Evolutionary conservation across 2,888 invertebrate genomes (phyloP), one percentile per base, ranked within the genome.

Genomic region (Ornithoptera priamus): DNA sequence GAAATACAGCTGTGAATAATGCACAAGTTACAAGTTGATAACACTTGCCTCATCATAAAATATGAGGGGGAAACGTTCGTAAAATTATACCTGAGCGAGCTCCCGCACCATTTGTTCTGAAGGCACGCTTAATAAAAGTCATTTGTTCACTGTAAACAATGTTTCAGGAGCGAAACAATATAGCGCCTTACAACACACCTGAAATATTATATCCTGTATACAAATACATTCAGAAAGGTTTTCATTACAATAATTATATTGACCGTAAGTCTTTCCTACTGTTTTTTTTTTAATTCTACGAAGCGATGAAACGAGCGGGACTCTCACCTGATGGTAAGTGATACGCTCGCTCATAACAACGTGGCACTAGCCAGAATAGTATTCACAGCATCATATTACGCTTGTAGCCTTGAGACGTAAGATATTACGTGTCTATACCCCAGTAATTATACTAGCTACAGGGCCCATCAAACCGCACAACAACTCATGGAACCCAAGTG

Each of bases 131-230:
- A 22, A 59, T 58, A 60, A 60, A 30, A 65, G 59, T 65, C 57
- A 65, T 59, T 65, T 65, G 59, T 59, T 50, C 24, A 57, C 59
- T 58, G 57, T 65, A 65, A 65, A 65, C 59, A 59, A 65, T 30
- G 24, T 59, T 20, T 65, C 36, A 60, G 60, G 22, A 36, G 42
- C 17, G 56, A 56, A 58, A 65, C 30, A 65, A 46, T 59, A 58
- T 46, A 24, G 12, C 12, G 36, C 24, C 2, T 60, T 5, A 58
- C 57, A 18, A n/a, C 57, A n/a, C 22, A 22, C 12, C 12, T n/a
- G 57, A 58, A 58, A 8, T 58, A 58, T 58, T 12, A 22, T 22
- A 10, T 6, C 10, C 12, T 58, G 22, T 22, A 22, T 22, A 22
- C 12, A 4, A 22, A 22, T 18, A 20, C n/a, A 22, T 58, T 58